Evolutionary conservation across 2,888 invertebrate species (phyloP).

Genomic region (Tortrix viridana): DNA sequence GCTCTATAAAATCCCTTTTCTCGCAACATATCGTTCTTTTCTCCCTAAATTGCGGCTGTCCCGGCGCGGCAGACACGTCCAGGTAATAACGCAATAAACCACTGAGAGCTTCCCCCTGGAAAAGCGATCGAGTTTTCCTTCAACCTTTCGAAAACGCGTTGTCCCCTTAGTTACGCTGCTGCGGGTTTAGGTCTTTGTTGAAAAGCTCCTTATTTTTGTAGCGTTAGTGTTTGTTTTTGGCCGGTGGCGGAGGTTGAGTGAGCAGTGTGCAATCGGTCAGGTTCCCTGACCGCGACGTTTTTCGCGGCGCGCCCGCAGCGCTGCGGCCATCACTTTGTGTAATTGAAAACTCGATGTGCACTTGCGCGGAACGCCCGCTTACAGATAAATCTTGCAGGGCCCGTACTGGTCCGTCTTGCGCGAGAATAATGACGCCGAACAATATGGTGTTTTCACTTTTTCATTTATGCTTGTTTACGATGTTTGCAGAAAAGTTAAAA

Average conservation of each 20-base stretch:
- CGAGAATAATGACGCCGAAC: slow-evolving; percentile 5
- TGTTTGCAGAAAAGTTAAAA: too few relatives aligned
- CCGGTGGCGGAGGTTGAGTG: slow-evolving; percentile 49
- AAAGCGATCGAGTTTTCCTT: slow-evolving; percentile 83
- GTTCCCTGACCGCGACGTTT: slow-evolving; percentile 74
- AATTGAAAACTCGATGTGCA: slow-evolving; percentile 83
- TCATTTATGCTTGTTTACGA: too few relatives aligned
- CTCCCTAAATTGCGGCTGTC: slow-evolving; percentile 80
- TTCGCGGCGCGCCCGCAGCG: slow-evolving; percentile 71
- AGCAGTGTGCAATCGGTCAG: slow-evolving; percentile 74
- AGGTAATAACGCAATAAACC: slow-evolving; percentile 85
- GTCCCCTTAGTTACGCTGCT: slow-evolving; percentile 67
- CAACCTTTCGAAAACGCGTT: slow-evolving; percentile 79
- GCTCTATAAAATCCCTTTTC: slow-evolving; percentile 79
- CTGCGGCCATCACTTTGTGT: slow-evolving; percentile 79
- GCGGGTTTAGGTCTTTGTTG: slow-evolving; percentile 49
- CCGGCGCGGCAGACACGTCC: slow-evolving; percentile 80
- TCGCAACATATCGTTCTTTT: slow-evolving; percentile 80
- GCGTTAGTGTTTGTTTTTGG: slow-evolving; percentile 61
- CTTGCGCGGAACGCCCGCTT: slow-evolving; percentile 73
- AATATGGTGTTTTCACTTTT: too few relatives aligned
- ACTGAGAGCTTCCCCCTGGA: slow-evolving; percentile 82
- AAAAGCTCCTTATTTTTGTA: slow-evolving; percentile 67
- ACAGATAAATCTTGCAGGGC: slow-evolving; percentile 72
- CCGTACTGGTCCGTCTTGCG: slow-evolving; percentile 41